Base-by-base conservation (phyloP, 2,888 invertebrate genomes). In the Hirtodrosophila histrioides region DNA sequence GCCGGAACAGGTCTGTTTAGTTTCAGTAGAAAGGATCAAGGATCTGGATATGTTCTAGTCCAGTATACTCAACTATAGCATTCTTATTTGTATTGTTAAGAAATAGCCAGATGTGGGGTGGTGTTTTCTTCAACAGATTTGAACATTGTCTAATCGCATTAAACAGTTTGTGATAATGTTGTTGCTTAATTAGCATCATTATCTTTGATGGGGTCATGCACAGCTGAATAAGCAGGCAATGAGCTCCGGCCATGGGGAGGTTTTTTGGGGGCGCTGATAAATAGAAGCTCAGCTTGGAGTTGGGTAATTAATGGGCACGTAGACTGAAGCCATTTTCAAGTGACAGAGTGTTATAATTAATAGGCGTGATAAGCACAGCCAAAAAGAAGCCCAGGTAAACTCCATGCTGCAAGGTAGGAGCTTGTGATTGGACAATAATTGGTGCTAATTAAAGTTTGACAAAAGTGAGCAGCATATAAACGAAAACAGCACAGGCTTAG, bases 161-260 rank as follows among this genome's bases (percentile, higher is more conserved):
- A 85, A 82, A 73, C 62, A 73, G 73, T 85, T 63, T 60, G 50
- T 51, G 64, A 75, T 69, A 81, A 78, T 58, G 73, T 72, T 85
- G 69, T 70, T 69, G 82, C 78, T 82, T 83, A 83, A 83, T 83
- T 83, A 78, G 86, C 86, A 67, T 69, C 85, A 87, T 83, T 83
- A 87, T 69, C 75, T 64, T 71, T 85, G 82, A 83, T 85, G 82
- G 78, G 72, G 72, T 84, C 82, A 72, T 72, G 77, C 61, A 63
- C 72, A 76, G 58, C 51, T 63, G 53, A 67, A 51, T 60, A 51
- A 53, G 62, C 75, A 69, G 40, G 40, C 51, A 41, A 46, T 12
- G 29, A 48, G 51, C 43, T n/a, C 11, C 37, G 29, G 9, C 6
- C 12, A 50, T 11, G 41, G 5, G 0, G 17, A 0, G 24, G 3